phyloP scores from a whole-genome alignment of 1,140 invertebrate genomes.

The Cherax destructor region DNA sequence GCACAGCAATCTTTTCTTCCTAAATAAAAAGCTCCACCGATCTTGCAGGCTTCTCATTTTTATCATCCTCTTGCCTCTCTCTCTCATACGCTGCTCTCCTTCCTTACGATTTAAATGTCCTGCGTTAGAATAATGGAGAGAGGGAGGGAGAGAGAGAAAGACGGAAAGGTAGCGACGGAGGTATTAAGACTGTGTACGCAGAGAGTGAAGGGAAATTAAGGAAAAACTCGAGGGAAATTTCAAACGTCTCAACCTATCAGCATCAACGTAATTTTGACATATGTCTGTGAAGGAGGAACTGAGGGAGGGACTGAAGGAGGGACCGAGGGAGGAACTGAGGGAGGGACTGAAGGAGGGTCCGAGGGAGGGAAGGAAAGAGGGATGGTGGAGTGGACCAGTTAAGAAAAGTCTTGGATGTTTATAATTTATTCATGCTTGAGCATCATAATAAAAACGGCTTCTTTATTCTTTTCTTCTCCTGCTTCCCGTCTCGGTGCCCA shows the following conservation, averaged over 20 bases:
- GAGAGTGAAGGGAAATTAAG: neutral
- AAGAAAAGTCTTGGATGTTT: neutral
- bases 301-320: constrained; percentile 6
- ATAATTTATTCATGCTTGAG: constrained; percentile 24
- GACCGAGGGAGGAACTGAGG: neutral
- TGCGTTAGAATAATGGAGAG: neutral
- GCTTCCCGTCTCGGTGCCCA: neutral
- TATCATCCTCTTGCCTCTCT: neutral
- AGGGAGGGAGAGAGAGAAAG: neutral
- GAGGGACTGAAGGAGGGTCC: neutral
- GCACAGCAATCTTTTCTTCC: neutral
- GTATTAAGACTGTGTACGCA: too few relatives aligned
- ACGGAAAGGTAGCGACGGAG: neutral
- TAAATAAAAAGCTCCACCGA: neutral
- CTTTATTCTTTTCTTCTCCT: neutral
- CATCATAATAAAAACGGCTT: constrained; percentile 4
- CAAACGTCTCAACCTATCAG: constrained; percentile 45
- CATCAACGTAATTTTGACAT: constrained; percentile 40
- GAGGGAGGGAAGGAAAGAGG: too few relatives aligned
- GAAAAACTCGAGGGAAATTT: neutral
- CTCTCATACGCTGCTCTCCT: neutral
- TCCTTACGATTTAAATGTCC: neutral
- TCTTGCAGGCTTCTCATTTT: constrained; percentile 6
- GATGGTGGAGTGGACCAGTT: too few relatives aligned
- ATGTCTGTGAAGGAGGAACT: constrained; percentile 10